Evolutionary conservation across 2,888 invertebrate genomes (phyloP).

Genomic region (Pachliopta kotzebuea): DNA sequence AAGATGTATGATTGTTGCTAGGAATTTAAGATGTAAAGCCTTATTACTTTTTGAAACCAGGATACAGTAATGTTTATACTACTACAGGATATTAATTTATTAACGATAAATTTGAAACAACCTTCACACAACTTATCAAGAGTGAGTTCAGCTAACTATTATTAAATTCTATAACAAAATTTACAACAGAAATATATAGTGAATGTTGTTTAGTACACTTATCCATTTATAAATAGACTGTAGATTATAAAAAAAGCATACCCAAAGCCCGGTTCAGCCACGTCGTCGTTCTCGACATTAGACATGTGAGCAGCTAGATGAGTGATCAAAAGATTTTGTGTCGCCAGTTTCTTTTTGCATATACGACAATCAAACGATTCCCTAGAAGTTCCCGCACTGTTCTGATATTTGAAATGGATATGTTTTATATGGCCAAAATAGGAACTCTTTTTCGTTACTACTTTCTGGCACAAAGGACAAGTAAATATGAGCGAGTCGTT

Average conservation of each 20-base stretch:
- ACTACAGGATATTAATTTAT: too few relatives aligned
- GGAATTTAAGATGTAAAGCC: too few relatives aligned
- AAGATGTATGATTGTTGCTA: too few relatives aligned
- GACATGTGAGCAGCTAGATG: constrained; percentile 70
- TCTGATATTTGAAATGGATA: constrained; percentile 50
- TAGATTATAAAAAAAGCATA: constrained; percentile 36
- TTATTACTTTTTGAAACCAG: too few relatives aligned
- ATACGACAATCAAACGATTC: constrained; percentile 57
- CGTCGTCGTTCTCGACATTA: constrained; percentile 50
- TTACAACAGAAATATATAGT: too few relatives aligned
- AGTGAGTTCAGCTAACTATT: too few relatives aligned
- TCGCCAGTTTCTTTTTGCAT: constrained; percentile 56
- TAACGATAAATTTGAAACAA: too few relatives aligned
- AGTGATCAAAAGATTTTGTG: constrained; percentile 60
- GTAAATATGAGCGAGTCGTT: constrained; percentile 42
- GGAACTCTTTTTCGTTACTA: constrained; percentile 44
- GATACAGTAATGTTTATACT: too few relatives aligned
- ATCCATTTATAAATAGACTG: not conserved
- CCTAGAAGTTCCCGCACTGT: constrained; percentile 5
- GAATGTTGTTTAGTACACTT: too few relatives aligned
- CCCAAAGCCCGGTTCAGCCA: constrained; percentile 54
- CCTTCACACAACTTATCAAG: too few relatives aligned
- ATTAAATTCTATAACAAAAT: too few relatives aligned
- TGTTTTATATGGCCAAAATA: constrained; percentile 59
- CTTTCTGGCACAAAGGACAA: constrained; percentile 59